These are phyloP conservation scores for Apodemia mormo DNA, from an alignment of 2,888 invertebrate species.

Conservation along the genomic window DNA sequence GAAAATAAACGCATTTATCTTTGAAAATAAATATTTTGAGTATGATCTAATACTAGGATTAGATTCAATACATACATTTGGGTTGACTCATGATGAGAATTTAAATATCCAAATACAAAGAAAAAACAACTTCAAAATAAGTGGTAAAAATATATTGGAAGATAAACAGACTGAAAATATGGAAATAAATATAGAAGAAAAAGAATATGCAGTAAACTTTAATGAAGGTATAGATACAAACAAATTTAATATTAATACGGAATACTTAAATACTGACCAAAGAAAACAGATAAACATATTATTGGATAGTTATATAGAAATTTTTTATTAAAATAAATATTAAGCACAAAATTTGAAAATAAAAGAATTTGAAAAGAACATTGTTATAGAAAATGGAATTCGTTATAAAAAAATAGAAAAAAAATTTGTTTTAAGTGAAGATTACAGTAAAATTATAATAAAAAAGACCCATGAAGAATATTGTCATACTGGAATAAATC, in stretches of 20 bases:
- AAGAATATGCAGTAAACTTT: slow-evolving; percentile 30
- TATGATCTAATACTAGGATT: slow-evolving; percentile 28
- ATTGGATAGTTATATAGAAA: not conserved
- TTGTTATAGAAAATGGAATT: slow-evolving; percentile 25
- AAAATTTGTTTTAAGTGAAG: slow-evolving; percentile 31
- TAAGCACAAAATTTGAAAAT: slow-evolving; percentile 31
- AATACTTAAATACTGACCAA: not conserved
- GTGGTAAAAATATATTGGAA: slow-evolving; percentile 18
- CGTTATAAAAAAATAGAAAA: slow-evolving; percentile 37
- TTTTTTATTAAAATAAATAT: not conserved
- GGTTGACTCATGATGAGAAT: slow-evolving; percentile 20
- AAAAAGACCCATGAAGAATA: slow-evolving; percentile 30
- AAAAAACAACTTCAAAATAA: not conserved
- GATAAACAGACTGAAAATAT: slow-evolving; percentile 14
- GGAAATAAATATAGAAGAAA: slow-evolving; percentile 19
- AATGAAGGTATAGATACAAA: slow-evolving; percentile 34
- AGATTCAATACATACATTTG: slow-evolving; percentile 27
- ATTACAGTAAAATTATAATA: slow-evolving; percentile 31
- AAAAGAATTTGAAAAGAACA: slow-evolving; percentile 29
- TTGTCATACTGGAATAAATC: slow-evolving; percentile 36
- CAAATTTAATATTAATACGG: slow-evolving; percentile 31
- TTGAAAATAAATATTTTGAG: slow-evolving; percentile 23
- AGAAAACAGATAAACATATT: not conserved
- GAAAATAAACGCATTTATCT: slow-evolving; percentile 19
- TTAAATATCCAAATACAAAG: slow-evolving; percentile 23